Percentiles rank a stretch among this genome's conserved stretches.
Conservation (phyloP, 2,113 vertebrate species). For the Chionodraco myersi region DNA sequence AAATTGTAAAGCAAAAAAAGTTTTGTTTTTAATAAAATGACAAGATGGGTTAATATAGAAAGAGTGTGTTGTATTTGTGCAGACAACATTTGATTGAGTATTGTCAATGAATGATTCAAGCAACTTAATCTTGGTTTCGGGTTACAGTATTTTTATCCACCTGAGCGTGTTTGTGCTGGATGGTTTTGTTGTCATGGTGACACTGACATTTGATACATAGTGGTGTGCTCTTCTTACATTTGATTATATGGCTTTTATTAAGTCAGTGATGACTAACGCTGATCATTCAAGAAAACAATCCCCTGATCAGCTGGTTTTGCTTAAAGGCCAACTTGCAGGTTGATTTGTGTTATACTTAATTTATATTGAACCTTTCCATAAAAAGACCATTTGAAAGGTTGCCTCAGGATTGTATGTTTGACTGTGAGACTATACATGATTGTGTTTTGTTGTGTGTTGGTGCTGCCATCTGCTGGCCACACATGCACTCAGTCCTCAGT, state of each 20-base stretch:
- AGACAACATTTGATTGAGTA: not conserved
- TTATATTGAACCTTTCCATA: no score
- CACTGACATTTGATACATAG: slow-evolving; percentile 41
- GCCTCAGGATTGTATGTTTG: not conserved
- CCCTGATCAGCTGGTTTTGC: not conserved
- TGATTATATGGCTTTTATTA: not conserved
- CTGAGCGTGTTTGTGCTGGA: not conserved
- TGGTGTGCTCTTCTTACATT: not conserved
- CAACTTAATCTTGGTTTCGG: not conserved
- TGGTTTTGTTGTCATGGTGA: slow-evolving; percentile 51
- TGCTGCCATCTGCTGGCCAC: slow-evolving; percentile 62
- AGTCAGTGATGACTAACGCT: not conserved
- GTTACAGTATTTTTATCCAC: slow-evolving; percentile 20
- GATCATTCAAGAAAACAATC: not conserved
- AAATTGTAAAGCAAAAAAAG: not conserved
- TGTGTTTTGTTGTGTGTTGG: not conserved
- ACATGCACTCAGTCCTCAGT: not conserved
- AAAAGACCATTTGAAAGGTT: no score
- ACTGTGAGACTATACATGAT: not conserved
- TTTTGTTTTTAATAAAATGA: slow-evolving; percentile 57
- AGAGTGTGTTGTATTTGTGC: not conserved
- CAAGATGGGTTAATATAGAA: slow-evolving; percentile 10
- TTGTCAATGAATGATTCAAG: not conserved
- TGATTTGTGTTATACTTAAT: no score
- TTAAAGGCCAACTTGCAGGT: no score